These are phyloP conservation scores for Beris chalybata DNA, from an alignment of 2,888 invertebrate genomes.

Conservation along the genomic window DNA sequence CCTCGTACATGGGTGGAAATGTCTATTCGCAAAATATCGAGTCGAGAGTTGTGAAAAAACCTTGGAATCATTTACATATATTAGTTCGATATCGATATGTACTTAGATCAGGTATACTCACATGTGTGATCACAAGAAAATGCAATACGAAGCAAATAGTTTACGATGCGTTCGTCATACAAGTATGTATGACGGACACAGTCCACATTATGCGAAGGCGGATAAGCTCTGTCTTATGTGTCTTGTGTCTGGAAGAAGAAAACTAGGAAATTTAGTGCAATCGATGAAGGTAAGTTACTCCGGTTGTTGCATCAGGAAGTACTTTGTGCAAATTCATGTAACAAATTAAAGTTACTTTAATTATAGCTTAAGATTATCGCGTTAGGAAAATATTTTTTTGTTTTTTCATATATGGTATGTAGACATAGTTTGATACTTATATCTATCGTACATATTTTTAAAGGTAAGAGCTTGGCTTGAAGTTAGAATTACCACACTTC, in stretches of 20 bases:
- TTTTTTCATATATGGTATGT: too few relatives aligned
- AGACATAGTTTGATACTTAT: too few relatives aligned
- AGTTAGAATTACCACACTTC: too few relatives aligned
- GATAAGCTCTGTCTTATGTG: slow-evolving; percentile 20
- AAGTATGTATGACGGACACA: too few relatives aligned
- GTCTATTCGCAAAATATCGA: slow-evolving; percentile 11
- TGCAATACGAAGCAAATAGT: not conserved
- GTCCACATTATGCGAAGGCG: slow-evolving; percentile 8
- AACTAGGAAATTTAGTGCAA: slow-evolving; percentile 21
- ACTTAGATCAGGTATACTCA: too few relatives aligned
- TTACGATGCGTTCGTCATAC: too few relatives aligned
- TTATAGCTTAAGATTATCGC: too few relatives aligned
- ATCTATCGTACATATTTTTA: too few relatives aligned
- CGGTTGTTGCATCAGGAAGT: slow-evolving; percentile 23
- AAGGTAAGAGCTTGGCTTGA: too few relatives aligned
- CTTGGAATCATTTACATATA: slow-evolving; percentile 9
- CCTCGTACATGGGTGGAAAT: slow-evolving; percentile 1
- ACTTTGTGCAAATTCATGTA: not conserved
- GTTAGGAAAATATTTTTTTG: too few relatives aligned
- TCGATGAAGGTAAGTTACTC: slow-evolving; percentile 23
- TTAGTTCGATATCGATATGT: too few relatives aligned
- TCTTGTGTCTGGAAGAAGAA: slow-evolving; percentile 6
- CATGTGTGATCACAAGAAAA: not conserved
- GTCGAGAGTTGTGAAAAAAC: slow-evolving; percentile 22
- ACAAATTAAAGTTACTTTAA: too few relatives aligned